Conservation (phyloP, 1,140 invertebrate species). For the Drosophila novamexicana region DNA sequence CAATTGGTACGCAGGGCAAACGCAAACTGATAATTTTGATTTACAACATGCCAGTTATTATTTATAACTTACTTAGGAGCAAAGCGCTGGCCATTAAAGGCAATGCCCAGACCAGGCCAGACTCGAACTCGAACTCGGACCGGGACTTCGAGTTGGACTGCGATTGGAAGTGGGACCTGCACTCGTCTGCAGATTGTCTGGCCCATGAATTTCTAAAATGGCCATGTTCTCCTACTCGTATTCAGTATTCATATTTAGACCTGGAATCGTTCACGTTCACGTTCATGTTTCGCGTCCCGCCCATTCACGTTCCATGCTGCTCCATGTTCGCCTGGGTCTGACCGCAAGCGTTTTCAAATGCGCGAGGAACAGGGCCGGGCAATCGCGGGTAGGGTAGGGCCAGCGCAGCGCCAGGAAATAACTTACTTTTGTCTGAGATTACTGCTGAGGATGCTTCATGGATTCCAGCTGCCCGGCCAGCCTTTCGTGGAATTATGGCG, state of each 20-base stretch:
- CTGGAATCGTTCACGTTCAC: slow-evolving; percentile 32
- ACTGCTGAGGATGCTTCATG: slow-evolving; percentile 14
- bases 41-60: slow-evolving; percentile 84
- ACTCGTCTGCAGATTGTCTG: slow-evolving; percentile 34
- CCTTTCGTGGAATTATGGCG: slow-evolving; percentile 33
- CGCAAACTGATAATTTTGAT: slow-evolving; percentile 83
- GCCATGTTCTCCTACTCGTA: slow-evolving; percentile 24
- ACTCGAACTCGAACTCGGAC: slow-evolving; percentile 8
- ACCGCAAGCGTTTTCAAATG: slow-evolving; percentile 65
- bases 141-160: no score
- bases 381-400: not conserved
- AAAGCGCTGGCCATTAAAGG: slow-evolving; percentile 67
- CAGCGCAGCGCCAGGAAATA: slow-evolving; percentile 73
- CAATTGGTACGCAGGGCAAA: slow-evolving; percentile 47
- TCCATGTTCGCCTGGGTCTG: slow-evolving; percentile 45
- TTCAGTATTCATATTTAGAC: slow-evolving; percentile 36
- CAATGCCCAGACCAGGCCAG: not conserved
- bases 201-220: slow-evolving; percentile 44
- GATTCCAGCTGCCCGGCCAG: slow-evolving; percentile 24
- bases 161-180: not conserved
- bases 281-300: slow-evolving; percentile 50
- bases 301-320: slow-evolving; percentile 70
- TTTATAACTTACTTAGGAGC: slow-evolving; percentile 82
- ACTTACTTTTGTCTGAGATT: slow-evolving; percentile 68
- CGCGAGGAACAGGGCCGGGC: not conserved